Base-by-base conservation (phyloP, 1,140 invertebrate species). In the Caenorhabditis remanei region DNA sequence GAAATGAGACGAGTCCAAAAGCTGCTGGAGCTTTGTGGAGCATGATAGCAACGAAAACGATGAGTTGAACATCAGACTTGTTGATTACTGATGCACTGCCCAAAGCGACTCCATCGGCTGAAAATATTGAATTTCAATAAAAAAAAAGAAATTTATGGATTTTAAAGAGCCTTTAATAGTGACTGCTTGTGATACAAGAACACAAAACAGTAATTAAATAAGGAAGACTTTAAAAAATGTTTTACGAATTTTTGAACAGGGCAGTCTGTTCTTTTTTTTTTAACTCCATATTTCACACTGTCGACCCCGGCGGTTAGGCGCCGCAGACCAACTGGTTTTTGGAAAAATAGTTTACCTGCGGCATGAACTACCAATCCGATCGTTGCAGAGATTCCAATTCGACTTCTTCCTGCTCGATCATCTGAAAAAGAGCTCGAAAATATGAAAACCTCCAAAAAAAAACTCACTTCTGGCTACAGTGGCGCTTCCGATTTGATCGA, bases 1-100 rank as follows among this genome's bases (percentile, higher is more conserved):
- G 94, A 93, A 99, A 99, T 48, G 97, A 98, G 16, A 99, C 97
- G 3, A 99, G 94, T 53, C 98, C 98, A 94, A 99, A 99, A 9
- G 98, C 97, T 41, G 98, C 97, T 6, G 98, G 98, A 16, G 97
- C 97, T 94, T 99, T 99, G 92, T 99, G 98, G 19, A 99, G 94
- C 97, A 99, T 99, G 88, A 99, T 99, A 41, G 98, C 98, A 46
- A 94, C 87, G 53, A 98, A 93, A 93, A 99, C 99, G 24, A 99
- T 97, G 89, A 99, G 95, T 94, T 99, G 98, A 5, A 99, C 96
- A 92, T 98, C 97, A 24, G 96, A 95, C 91, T 98, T 96, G 7
- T 96, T 96, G 0, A 97, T 97, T 0, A 96, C 96, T 0, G 97
- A 97, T 1, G 98, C 98, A 40, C 97, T 97, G 67, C 98, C 98